Evolutionary conservation across 53 echinoderm and acorn worm species (phyloP).

Genomic region (Antedon mediterranea): DNA sequence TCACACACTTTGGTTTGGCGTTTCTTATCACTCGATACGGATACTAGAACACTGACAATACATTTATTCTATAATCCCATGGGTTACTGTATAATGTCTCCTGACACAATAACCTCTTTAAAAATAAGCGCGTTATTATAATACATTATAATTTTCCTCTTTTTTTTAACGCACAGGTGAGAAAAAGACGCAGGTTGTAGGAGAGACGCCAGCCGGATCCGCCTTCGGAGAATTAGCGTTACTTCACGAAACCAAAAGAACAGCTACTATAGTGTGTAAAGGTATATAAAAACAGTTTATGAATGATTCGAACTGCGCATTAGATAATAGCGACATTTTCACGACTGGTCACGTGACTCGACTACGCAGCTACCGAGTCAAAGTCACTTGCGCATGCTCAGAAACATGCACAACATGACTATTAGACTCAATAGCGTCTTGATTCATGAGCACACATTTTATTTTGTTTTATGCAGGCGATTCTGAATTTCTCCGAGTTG

Average conservation of each 20-base stretch:
- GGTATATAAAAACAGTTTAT: slow-evolving; percentile 19
- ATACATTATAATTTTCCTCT: background rate
- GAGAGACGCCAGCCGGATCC: slow-evolving; percentile 55
- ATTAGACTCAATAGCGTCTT: background rate
- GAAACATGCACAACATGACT: background rate
- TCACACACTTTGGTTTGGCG: too few species aligned
- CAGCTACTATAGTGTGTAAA: slow-evolving; percentile 86
- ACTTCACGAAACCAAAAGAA: slow-evolving; percentile 61
- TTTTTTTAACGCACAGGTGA: slow-evolving; percentile 35
- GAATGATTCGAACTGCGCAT: too few species aligned
- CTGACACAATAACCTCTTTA: too few species aligned
- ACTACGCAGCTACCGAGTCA: too few species aligned
- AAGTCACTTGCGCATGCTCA: too few species aligned
- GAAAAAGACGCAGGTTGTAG: slow-evolving; percentile 38
- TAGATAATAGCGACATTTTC: too few species aligned
- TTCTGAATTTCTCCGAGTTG: slow-evolving; percentile 72
- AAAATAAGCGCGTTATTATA: background rate
- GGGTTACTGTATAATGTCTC: too few species aligned
- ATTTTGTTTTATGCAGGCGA: slow-evolving; percentile 27
- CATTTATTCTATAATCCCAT: too few species aligned
- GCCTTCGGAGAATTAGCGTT: slow-evolving; percentile 85
- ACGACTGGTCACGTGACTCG: too few species aligned
- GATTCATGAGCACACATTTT: background rate
- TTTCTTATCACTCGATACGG: too few species aligned
- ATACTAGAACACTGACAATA: too few species aligned